These are phyloP conservation scores for Danio tinwini DNA, from an alignment of 2,797 vertebrate genomes.

Conservation along the genomic window DNA sequence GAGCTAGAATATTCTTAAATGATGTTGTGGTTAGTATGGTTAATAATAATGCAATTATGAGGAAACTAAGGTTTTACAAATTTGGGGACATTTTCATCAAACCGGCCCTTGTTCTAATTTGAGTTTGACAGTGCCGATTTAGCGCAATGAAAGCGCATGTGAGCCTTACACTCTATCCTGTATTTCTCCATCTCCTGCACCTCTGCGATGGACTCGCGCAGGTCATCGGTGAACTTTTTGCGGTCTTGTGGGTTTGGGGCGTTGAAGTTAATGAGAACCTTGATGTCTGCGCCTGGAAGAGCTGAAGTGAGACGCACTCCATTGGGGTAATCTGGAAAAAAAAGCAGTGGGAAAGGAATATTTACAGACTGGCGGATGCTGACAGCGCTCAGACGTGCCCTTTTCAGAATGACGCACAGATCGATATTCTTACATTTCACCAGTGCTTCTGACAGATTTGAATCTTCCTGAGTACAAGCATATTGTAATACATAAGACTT, in stretches of 20 bases:
- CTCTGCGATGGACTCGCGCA: constrained; percentile 94
- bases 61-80: too few relatives aligned
- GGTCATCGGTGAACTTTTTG: constrained; percentile 95
- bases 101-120: too few relatives aligned
- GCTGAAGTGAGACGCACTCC: constrained; percentile 94
- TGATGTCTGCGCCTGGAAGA: constrained; percentile 92
- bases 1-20: too few relatives aligned
- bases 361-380: constrained; percentile 23
- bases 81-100: too few relatives aligned
- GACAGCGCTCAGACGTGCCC: constrained; percentile 25
- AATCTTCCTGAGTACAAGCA: constrained; percentile 9
- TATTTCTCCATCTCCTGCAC: constrained; percentile 99
- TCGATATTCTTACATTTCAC: constrained; percentile 36
- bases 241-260: constrained; percentile 98
- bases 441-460: not conserved
- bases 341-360: constrained; percentile 39
- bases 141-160: constrained; percentile 40
- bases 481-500: not conserved
- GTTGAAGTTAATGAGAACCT: constrained; percentile 97
- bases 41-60: too few relatives aligned
- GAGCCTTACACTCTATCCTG: constrained; percentile 92
- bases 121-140: too few relatives aligned
- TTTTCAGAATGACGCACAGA: constrained; percentile 36
- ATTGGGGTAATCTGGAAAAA: constrained; percentile 89
- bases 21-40: too few relatives aligned